These are phyloP conservation scores for Diphyllodes magnificus DNA, from an alignment of 2,113 vertebrate genomes.

Conservation along the genomic window DNA sequence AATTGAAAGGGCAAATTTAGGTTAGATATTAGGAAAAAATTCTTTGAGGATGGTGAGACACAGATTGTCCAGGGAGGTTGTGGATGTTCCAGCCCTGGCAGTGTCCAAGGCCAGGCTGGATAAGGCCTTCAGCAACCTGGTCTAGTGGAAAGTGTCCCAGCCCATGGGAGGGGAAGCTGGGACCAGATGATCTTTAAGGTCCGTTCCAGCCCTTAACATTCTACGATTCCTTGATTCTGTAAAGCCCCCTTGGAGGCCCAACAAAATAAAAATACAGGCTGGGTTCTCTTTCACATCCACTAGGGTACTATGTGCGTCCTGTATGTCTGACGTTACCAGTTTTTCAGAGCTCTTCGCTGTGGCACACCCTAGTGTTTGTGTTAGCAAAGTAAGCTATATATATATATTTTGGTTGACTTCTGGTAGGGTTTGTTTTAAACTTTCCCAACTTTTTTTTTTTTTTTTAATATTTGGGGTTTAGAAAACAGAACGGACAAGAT, in stretches of 20 bases:
- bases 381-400: background rate
- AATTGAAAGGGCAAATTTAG: background rate
- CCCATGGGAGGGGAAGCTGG: no score
- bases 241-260: background rate
- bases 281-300: background rate
- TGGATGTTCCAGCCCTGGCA: background rate
- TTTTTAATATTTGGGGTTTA: fast-evolving
- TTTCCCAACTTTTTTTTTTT: background rate
- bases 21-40: background rate
- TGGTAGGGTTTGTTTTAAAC: background rate
- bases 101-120: background rate
- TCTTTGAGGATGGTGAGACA: background rate
- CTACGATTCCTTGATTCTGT: background rate
- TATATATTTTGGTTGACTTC: background rate
- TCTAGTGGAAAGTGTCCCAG: background rate
- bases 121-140: background rate
- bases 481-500: background rate
- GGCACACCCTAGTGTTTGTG: background rate
- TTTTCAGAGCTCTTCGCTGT: background rate
- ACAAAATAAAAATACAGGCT: background rate
- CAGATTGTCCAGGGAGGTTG: background rate
- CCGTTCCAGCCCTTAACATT: background rate
- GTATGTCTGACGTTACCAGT: fast-evolving
- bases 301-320: background rate
- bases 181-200: background rate